These are phyloP conservation scores for Cataglyphis hispanica DNA, from an alignment of 1,140 invertebrate genomes.

Conservation along the genomic window DNA sequence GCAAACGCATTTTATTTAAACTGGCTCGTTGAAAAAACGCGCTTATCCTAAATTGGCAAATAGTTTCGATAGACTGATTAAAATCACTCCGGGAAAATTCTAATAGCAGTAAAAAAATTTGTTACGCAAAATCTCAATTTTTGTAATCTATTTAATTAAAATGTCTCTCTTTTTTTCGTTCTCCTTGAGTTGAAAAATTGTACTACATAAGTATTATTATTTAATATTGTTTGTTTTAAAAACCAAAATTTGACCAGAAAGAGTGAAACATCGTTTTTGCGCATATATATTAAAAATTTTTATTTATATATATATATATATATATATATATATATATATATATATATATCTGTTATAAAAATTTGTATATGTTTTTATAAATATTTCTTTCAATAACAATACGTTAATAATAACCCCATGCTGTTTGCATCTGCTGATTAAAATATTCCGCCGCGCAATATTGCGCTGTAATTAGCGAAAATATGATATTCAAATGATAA, in stretches of 20 bases:
- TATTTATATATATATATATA: not conserved
- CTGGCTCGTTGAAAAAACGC: not conserved
- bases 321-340: not conserved
- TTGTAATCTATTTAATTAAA: not conserved
- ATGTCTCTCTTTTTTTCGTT: not conserved
- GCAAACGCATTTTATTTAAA: slow-evolving; percentile 31
- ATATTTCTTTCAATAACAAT: not conserved
- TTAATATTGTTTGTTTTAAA: not conserved
- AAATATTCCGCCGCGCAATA: not conserved
- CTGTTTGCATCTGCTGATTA: not conserved
- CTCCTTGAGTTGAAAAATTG: not conserved
- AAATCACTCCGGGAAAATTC: not conserved
- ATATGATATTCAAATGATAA: slow-evolving; percentile 4
- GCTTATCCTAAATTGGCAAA: not conserved
- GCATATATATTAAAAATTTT: not conserved
- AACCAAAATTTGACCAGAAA: not conserved
- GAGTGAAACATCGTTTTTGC: not conserved
- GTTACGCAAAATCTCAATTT: too few species aligned
- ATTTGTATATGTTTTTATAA: not conserved
- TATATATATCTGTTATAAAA: too few species aligned
- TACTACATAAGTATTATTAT: not conserved
- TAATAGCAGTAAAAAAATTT: not conserved
- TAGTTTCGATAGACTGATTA: slow-evolving; percentile 24
- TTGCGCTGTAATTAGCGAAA: not conserved
- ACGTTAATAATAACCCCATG: not conserved